Conservation (phyloP, 2,113 vertebrate genomes). For the Uria lomvia region DNA sequence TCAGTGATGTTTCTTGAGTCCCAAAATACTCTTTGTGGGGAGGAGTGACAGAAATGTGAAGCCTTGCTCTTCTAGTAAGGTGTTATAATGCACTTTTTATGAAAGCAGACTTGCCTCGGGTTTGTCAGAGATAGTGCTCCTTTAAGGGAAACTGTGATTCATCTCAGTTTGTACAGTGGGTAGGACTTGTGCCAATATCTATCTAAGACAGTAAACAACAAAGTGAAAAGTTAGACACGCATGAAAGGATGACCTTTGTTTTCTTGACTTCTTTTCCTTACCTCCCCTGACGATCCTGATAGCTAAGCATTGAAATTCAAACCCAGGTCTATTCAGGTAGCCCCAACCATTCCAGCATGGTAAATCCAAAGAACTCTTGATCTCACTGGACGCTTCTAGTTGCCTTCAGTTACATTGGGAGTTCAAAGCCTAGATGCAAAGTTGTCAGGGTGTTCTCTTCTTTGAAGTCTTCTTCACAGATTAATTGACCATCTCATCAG, state of each 20-base stretch:
- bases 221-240: background rate
- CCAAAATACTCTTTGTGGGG: background rate
- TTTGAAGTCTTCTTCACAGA: background rate
- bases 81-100: background rate
- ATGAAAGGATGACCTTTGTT: background rate
- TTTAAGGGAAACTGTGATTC: background rate
- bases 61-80: background rate
- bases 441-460: background rate
- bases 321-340: background rate
- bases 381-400: background rate
- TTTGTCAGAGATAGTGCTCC: background rate
- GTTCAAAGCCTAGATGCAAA: background rate
- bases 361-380: background rate
- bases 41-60: background rate
- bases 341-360: background rate
- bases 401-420: background rate
- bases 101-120: background rate
- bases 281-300: background rate
- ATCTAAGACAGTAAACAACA: background rate
- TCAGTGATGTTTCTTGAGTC: background rate
- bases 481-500: background rate
- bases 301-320: background rate
- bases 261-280: background rate
- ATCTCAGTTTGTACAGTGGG: background rate
- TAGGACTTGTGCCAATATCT: background rate